Evolutionary conservation across 2,113 vertebrate species (phyloP).

Genomic region (Datnioides undecimradiatus): DNA sequence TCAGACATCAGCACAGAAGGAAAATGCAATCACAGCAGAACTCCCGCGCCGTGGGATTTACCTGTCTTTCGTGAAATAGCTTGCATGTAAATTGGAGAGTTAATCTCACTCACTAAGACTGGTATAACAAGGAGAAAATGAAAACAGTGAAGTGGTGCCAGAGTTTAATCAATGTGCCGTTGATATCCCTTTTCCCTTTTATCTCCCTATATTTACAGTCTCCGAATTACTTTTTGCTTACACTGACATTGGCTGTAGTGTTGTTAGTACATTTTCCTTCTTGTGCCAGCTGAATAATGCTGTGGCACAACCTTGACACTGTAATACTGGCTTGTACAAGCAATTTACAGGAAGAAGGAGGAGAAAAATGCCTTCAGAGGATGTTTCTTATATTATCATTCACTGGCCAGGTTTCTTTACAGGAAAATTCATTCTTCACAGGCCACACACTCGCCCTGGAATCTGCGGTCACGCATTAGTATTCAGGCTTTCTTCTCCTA

Average conservation of each 20-base stretch:
- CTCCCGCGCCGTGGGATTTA: neutral
- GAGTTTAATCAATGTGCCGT: constrained; percentile 24
- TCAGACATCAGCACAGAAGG: neutral
- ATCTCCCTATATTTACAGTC: constrained; percentile 23
- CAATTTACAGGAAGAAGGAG: neutral
- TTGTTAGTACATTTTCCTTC: neutral
- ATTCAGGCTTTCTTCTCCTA: neutral
- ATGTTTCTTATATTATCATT: neutral
- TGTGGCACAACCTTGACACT: constrained; percentile 23
- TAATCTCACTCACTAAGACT: constrained; percentile 25
- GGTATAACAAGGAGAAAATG: constrained; percentile 20
- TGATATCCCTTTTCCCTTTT: constrained; percentile 1
- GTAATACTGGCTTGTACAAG: neutral
- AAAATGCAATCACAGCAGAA: constrained; percentile 18
- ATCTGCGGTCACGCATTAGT: neutral
- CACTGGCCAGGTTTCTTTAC: neutral
- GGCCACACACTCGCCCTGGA: neutral
- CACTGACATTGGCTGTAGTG: neutral
- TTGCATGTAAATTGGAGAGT: neutral
- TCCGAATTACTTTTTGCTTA: constrained; percentile 5
- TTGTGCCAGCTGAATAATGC: neutral
- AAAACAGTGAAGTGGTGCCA: constrained; percentile 16
- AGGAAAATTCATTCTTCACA: constrained; percentile 6
- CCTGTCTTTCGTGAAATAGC: constrained; percentile 20
- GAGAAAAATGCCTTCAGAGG: neutral